phyloP scores from a whole-genome alignment of 2,113 vertebrate genomes.

The Leptocoma aspasia region DNA sequence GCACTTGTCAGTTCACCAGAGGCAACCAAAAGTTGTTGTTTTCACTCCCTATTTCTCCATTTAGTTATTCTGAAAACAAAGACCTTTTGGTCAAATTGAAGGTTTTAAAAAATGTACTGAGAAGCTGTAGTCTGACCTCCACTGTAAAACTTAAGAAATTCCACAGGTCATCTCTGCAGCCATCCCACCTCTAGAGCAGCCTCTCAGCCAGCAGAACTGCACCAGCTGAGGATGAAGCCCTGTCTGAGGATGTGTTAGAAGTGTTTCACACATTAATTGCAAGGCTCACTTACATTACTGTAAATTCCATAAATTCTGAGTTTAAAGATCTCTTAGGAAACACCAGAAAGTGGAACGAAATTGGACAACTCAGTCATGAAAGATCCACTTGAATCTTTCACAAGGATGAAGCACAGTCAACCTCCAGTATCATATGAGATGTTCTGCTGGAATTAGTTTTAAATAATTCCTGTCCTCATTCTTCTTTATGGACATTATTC shows the following conservation, averaged over 20 bases:
- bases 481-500: neutral
- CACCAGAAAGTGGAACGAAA: neutral
- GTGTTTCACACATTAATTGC: neutral
- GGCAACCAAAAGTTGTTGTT: neutral
- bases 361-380: neutral
- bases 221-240: neutral
- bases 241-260: neutral
- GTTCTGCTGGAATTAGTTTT: neutral
- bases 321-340: neutral
- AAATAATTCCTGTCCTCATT: neutral
- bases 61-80: neutral
- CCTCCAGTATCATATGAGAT: neutral
- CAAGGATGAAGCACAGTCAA: neutral
- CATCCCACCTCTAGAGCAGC: neutral
- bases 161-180: neutral
- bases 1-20: neutral
- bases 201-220: neutral
- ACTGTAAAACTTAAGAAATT: neutral
- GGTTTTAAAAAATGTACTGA: neutral
- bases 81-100: neutral
- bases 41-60: neutral
- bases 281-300: neutral
- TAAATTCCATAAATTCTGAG: neutral
- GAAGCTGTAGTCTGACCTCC: neutral
- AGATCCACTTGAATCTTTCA: neutral